Evolutionary conservation across 2,797 vertebrate species (phyloP).

Genomic region (Brachymystax lenok): DNA sequence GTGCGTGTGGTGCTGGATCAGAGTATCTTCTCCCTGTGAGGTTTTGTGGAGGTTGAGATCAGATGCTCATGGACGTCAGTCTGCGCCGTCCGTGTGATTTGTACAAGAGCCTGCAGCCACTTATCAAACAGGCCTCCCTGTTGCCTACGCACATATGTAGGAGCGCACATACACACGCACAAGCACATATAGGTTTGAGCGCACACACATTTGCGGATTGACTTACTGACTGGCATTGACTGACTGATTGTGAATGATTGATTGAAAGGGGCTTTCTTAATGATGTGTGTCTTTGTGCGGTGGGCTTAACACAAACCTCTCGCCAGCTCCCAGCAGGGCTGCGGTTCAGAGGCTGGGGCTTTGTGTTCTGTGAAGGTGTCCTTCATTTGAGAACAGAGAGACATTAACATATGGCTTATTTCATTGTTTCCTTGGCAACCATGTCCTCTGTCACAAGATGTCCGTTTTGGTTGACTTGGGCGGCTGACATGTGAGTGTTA

Average conservation of each 20-base stretch:
- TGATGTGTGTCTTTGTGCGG: conserved; percentile 55
- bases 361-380: conserved; percentile 58
- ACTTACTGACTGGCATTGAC: conserved; percentile 29
- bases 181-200: not conserved
- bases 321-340: conserved; percentile 26
- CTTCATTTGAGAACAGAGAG: conserved; percentile 45
- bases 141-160: conserved; percentile 26
- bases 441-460: conserved; percentile 44
- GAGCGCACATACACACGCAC: conserved; percentile 3
- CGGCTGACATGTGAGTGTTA: conserved; percentile 26
- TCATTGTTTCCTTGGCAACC: conserved; percentile 58
- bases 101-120: conserved; percentile 48
- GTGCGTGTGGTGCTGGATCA: conserved; percentile 26
- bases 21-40: conserved; percentile 24
- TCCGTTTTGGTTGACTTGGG: conserved; percentile 37
- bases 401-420: conserved; percentile 41
- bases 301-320: conserved; percentile 52
- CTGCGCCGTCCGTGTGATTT: conserved; percentile 44
- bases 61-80: conserved; percentile 42
- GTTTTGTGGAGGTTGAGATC: conserved; percentile 41
- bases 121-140: conserved; percentile 49
- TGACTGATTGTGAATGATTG: conserved; percentile 55
- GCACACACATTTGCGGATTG: conserved; percentile 19
- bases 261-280: conserved; percentile 54
- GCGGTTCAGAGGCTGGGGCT: conserved; percentile 20